Evolutionary conservation across 2,797 vertebrate species (phyloP).

Genomic region (Scarus forsteni): DNA sequence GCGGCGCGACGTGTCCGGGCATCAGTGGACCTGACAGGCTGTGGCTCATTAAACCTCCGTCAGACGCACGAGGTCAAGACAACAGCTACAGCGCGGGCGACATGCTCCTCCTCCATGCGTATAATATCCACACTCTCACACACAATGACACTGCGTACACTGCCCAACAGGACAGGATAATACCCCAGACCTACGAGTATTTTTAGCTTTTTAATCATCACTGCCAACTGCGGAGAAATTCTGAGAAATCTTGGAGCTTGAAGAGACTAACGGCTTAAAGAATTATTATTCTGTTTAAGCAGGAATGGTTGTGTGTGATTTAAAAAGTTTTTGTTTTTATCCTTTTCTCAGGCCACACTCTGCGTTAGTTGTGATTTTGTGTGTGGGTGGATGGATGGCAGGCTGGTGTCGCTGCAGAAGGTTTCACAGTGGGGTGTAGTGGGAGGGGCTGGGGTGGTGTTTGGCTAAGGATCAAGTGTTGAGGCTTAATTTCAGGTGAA

Average conservation of each 20-base stretch:
- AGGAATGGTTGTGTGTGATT: slow-evolving; percentile 24
- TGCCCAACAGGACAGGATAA: slow-evolving; percentile 42
- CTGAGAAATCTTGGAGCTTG: slow-evolving; percentile 61
- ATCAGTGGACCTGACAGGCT: slow-evolving; percentile 71
- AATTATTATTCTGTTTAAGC: slow-evolving; percentile 32
- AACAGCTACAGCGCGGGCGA: slow-evolving; percentile 48
- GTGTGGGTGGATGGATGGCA: slow-evolving; percentile 52
- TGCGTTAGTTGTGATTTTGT: slow-evolving; percentile 14
- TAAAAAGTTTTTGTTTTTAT: slow-evolving; percentile 40
- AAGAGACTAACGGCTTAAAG: slow-evolving; percentile 52
- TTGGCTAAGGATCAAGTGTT: slow-evolving; percentile 54
- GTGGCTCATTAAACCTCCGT: slow-evolving; percentile 77
- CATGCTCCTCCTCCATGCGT: slow-evolving; percentile 28
- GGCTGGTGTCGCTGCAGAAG: slow-evolving; percentile 74
- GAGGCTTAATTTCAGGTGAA: slow-evolving; percentile 48
- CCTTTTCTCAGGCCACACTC: slow-evolving; percentile 7
- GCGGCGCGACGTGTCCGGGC: slow-evolving; percentile 53
- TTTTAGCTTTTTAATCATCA: slow-evolving; percentile 72
- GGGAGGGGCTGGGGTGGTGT: slow-evolving; percentile 36
- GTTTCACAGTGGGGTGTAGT: slow-evolving; percentile 70
- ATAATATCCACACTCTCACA: slow-evolving; percentile 26
- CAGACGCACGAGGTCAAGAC: slow-evolving; percentile 75
- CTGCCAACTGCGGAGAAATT: slow-evolving; percentile 41
- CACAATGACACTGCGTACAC: neutral
- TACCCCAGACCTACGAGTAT: slow-evolving; percentile 55